A percentile compares a stretch with the other conserved stretches of the same genome.
Evolutionary conservation across 2,797 vertebrate genomes (phyloP).

Genomic region (Okamejei kenojei): DNA sequence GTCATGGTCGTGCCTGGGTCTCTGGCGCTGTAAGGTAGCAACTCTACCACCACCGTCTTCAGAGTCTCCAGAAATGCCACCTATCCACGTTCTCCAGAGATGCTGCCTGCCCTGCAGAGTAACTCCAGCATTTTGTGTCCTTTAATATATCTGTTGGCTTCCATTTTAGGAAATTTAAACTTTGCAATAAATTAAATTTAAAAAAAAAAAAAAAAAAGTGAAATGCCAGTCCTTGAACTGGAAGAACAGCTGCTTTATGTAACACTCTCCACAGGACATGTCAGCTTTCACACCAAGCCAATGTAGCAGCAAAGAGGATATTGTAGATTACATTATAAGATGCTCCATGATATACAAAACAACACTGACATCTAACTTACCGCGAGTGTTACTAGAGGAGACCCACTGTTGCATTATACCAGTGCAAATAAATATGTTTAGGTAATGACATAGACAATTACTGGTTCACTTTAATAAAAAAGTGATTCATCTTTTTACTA

Average conservation of each 20-base stretch:
- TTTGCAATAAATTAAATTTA: background rate
- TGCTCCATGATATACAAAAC: background rate
- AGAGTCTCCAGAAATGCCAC: too few relatives aligned
- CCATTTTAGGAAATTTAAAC: background rate
- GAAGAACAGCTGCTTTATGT: background rate
- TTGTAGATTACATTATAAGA: background rate
- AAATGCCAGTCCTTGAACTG: background rate
- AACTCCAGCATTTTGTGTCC: too few relatives aligned
- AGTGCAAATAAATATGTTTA: background rate
- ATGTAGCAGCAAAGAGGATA: background rate
- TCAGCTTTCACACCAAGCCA: background rate
- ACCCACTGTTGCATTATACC: background rate
- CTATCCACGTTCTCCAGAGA: background rate
- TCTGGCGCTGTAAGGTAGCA: too few relatives aligned
- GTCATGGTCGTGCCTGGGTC: too few relatives aligned
- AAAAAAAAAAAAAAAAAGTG: background rate
- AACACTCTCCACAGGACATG: background rate
- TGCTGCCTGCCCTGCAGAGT: background rate
- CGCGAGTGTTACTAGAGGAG: background rate
- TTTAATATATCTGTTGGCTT: background rate
- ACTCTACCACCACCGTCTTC: too few relatives aligned
- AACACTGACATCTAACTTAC: background rate
- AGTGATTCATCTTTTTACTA: background rate
- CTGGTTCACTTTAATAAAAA: background rate
- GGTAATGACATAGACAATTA: background rate